Percentiles rank a stretch among this genome's conserved stretches.
phyloP scores from a whole-genome alignment of 2,888 invertebrate genomes.

The Clusia tigrina region DNA sequence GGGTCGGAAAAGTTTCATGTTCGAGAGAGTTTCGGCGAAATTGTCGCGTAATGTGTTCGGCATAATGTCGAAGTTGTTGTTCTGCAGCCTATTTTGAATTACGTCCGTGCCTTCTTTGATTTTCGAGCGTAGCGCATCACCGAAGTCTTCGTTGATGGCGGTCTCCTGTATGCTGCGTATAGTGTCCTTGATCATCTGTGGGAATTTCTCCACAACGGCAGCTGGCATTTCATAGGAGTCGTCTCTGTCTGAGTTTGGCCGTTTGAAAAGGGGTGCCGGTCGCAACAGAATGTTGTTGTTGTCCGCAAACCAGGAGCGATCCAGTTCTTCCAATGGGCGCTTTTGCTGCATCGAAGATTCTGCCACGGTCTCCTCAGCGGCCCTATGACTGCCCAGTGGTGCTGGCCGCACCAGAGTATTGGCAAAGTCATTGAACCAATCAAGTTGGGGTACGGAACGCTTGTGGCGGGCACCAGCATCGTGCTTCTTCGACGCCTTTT shows the following conservation, averaged over 20 bases:
- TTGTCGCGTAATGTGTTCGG: constrained; percentile 14
- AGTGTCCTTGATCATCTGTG: constrained; percentile 26
- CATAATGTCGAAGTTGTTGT: background rate
- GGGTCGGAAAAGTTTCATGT: background rate
- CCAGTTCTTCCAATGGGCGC: constrained; percentile 14
- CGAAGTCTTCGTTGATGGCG: constrained; percentile 21
- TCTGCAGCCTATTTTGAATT: constrained; percentile 15
- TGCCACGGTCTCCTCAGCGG: constrained; percentile 9
- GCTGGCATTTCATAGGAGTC: background rate
- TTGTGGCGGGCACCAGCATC: constrained; percentile 42
- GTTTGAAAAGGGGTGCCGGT: constrained; percentile 37
- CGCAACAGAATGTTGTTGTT: constrained; percentile 28
- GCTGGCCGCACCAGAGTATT: constrained; percentile 54
- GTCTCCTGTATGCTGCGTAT: constrained; percentile 23
- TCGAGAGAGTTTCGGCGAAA: constrained; percentile 17
- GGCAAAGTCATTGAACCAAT: constrained; percentile 58
- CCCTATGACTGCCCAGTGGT: constrained; percentile 42
- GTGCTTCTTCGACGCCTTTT: constrained; percentile 15
- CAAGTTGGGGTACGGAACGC: constrained; percentile 47
- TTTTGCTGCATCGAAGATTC: constrained; percentile 4
- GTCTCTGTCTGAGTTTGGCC: constrained; percentile 9
- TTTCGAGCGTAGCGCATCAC: constrained; percentile 19
- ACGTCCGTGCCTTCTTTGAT: constrained; percentile 26
- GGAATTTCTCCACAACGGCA: background rate
- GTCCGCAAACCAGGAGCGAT: constrained; percentile 38